Base-by-base conservation (phyloP, 2,888 invertebrate genomes). In the Volucella bombylans region DNA sequence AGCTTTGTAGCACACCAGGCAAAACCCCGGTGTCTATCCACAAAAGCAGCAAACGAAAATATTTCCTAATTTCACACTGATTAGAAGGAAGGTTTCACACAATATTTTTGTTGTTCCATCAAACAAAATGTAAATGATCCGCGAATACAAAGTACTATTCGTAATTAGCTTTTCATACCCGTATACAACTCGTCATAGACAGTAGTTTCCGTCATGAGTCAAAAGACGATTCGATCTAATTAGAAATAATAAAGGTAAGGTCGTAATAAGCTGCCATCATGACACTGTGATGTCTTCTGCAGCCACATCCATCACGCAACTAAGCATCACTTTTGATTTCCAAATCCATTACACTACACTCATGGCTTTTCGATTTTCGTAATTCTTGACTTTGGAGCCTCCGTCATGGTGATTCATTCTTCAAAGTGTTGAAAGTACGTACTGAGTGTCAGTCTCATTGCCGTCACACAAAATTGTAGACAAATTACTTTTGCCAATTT, bases 311-410 rank as follows among this genome's bases (percentile, higher is more conserved):
- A 65, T 64, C 82, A 82, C 76, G 71, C 76, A 82, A 82, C 49
- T 47, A 47, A 62, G 39, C 77, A 69, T 69, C 39, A 69, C 79
- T 77, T 72, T 77, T 65, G 54, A 77, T 82, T 82, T 77, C 67
- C 14, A 77, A 72, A 76, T 71, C 55, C 71, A 82, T 82, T 82
- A 67, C 71, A 31, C 6, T 31, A 4, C 71, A 54, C 47, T 65
- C 65, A 76, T 81, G 69, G 47, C 18, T 59, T 82, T 71, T 72
- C 55, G 43, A 72, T 71, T 82, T 77, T 61, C 71, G 59, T 82
- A 77, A 77, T 71, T 65, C 49, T 49, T 52, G 69, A 69, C 49
- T 55, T 11, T 52, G 12, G 43, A 39, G 38, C 38, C 31, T 4
- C 23, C 49, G 41, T 59, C 43, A 41, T 23, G 47, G 45, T 68